Conservation (phyloP, 1,140 invertebrate genomes). For the Apolygus lucorum region DNA sequence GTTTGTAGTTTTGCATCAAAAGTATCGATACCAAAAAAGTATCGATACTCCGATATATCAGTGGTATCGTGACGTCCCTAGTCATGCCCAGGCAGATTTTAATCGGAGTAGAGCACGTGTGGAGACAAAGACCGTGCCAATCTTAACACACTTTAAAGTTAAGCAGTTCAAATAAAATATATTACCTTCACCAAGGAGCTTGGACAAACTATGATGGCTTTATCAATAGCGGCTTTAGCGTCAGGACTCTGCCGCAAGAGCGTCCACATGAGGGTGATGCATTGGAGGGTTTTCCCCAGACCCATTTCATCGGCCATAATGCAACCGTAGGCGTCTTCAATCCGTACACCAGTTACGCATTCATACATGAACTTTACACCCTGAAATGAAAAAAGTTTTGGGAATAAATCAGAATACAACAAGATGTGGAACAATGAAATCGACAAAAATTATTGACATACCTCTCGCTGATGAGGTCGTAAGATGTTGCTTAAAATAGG, state of each 20-base stretch:
- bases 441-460: too few species aligned
- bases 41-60: too few species aligned
- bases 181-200: conserved; percentile 86
- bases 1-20: too few species aligned
- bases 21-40: too few species aligned
- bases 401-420: neutral
- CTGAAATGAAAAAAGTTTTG: conserved; percentile 40
- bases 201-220: conserved; percentile 91
- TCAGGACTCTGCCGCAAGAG: conserved; percentile 77
- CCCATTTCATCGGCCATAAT: conserved; percentile 99
- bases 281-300: conserved; percentile 94
- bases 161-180: too few species aligned
- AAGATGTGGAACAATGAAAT: conserved; percentile 24
- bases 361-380: conserved; percentile 99
- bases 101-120: too few species aligned
- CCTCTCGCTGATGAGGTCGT: conserved; percentile 94
- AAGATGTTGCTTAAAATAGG: conserved; percentile 81
- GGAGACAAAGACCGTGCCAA: too few species aligned
- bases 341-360: conserved; percentile 89
- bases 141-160: neutral
- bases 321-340: conserved; percentile 81
- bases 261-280: conserved; percentile 95
- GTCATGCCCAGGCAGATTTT: too few species aligned
- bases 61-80: too few species aligned
- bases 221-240: conserved; percentile 76